phyloP scores from a whole-genome alignment of 2,797 vertebrate species.

The Natrix natrix region DNA sequence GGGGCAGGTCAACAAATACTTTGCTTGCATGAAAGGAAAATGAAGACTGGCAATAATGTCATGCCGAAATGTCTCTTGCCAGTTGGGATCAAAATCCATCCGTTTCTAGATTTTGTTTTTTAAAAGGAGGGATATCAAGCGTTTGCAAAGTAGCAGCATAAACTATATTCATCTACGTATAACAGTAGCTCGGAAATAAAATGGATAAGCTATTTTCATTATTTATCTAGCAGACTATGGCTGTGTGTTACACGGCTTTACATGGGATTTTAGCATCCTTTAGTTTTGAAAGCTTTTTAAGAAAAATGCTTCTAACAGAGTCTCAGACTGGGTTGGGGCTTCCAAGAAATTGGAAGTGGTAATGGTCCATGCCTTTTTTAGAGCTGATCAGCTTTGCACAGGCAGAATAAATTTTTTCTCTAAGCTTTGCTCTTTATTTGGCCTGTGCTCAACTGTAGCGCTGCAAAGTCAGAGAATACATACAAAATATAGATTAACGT shows the following conservation, averaged over 20 bases:
- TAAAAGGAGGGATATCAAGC: neutral
- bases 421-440: neutral
- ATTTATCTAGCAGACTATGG: neutral
- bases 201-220: neutral
- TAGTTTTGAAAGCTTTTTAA: neutral
- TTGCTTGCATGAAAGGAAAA: neutral
- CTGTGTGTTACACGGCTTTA: neutral
- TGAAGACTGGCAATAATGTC: neutral
- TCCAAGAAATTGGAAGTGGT: neutral
- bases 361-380: neutral
- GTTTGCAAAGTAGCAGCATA: neutral
- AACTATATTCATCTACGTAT: neutral
- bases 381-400: neutral
- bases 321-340: neutral
- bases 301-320: neutral
- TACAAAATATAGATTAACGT: neutral
- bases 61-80: neutral
- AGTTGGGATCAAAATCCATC: neutral
- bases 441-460: neutral
- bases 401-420: neutral
- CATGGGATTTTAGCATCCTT: neutral
- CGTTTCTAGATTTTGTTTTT: neutral
- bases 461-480: neutral
- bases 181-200: neutral
- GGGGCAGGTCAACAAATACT: no score